Base-by-base conservation (phyloP, 2,797 vertebrate genomes). In the Anabas testudineus region DNA sequence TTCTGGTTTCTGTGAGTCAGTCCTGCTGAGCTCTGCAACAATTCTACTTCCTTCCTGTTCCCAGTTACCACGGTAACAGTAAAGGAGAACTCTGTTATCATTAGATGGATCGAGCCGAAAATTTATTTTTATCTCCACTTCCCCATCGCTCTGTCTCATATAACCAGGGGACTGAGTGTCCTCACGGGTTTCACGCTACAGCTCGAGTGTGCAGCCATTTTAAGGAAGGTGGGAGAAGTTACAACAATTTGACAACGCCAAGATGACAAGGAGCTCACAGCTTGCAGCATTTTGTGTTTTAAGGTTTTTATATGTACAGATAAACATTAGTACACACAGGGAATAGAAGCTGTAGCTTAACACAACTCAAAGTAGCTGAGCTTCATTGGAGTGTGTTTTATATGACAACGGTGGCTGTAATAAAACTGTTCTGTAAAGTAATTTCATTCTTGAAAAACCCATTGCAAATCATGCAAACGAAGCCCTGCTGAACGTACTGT, bases 101-200 rank as follows among this genome's bases (percentile, higher is more conserved):
- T 85, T 76, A 62, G 64, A 84, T 74, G 70, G 85, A 91, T 87
- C 46, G 19, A 80, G 57, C 82, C 26, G 21, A 85, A 89, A 78
- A 83, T 63, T 46, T 92, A 87, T 91, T 91, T 90, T 90, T 91
- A 91, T 91, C 89, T 84, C 70, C 76, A 86, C 90, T 86, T 91
- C 87, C 88, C 80, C 69, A 78, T 89, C 78, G 68, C 73, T 78
- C 68, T 68, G 69, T 69, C 65, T 83, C 64, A n/a, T 58, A 54
- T 52, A 76, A 65, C 73, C 68, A 42, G 46, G 62, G 82, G 60
- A 85, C 43, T 72, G 71, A 82, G 74, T 78, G 76, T 86, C 81
- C 81, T 84, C 59, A 2, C 71, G 36, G 67, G 74, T 82, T 85
- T 81, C 73, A 78, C 42, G 0, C 71, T 80, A 37, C 78, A 80